Percentiles rank a stretch among this genome's conserved stretches.
Evolutionary conservation across 2,113 vertebrate genomes (phyloP).

Genomic region (Leuciscus idus): DNA sequence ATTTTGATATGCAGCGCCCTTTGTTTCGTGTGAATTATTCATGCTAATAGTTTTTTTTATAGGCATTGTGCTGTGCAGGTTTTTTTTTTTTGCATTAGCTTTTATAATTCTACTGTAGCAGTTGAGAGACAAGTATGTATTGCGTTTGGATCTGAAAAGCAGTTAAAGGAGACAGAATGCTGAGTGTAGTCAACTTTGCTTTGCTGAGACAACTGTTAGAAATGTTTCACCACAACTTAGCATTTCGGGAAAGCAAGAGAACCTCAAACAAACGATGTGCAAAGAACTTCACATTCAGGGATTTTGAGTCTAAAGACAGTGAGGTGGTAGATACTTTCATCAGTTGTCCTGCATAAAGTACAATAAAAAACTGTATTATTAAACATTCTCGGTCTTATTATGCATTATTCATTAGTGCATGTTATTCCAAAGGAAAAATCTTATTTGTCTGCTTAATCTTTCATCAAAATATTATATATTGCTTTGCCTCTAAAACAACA

Average conservation of each 20-base stretch:
- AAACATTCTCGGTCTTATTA: neutral
- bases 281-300: neutral
- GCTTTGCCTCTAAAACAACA: neutral
- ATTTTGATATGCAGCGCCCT: neutral
- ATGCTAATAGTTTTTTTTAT: constrained; percentile 12
- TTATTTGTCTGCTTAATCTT: neutral
- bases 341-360: neutral
- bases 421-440: neutral
- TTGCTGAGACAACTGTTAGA: constrained; percentile 26
- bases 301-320: neutral
- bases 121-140: neutral
- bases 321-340: neutral
- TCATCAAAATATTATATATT: neutral
- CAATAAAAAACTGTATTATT: neutral
- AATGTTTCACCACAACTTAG: constrained; percentile 23
- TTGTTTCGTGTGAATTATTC: constrained; percentile 6
- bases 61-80: neutral
- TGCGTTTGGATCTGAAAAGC: neutral
- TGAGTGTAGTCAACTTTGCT: neutral
- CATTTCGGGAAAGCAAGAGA: neutral
- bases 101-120: neutral
- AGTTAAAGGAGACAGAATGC: constrained; percentile 13
- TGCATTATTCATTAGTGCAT: neutral
- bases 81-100: neutral
- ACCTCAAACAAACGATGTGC: constrained; percentile 7